A percentile compares a stretch with the other conserved stretches of the same genome.
phyloP scores from a whole-genome alignment of 2,888 invertebrate species.

The Cyclophora punctaria region DNA sequence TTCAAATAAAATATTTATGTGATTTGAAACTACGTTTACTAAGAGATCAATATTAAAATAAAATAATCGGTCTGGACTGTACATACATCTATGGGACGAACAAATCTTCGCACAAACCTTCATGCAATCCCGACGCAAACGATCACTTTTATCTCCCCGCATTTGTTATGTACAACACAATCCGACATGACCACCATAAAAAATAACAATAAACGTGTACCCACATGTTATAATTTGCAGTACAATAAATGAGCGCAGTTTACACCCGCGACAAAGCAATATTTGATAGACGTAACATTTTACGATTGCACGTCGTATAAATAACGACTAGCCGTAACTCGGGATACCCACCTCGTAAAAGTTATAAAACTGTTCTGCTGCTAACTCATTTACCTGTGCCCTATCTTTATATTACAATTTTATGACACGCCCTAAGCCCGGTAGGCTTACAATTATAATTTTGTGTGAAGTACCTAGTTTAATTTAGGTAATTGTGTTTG shows the following conservation, averaged over 20 bases:
- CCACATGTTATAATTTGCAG: conserved; percentile 13
- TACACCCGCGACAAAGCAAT: conserved; percentile 29
- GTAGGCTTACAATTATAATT: no score
- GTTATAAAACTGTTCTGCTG: conserved; percentile 36
- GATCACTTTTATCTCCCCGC: conserved; percentile 1
- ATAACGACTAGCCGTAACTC: conserved; percentile 26
- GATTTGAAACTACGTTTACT: no score
- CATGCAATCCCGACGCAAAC: not conserved
- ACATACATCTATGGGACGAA: no score
- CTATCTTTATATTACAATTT: conserved; percentile 9
- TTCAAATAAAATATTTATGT: no score
- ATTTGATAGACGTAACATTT: conserved; percentile 39
- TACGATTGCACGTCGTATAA: conserved; percentile 35
- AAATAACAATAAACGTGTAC: not conserved
- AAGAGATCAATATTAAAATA: no score
- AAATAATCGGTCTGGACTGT: no score
- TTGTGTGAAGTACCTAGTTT: conserved; percentile 2
- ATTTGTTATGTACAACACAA: conserved; percentile 2
- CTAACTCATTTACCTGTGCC: conserved; percentile 32
- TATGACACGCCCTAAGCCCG: conserved; percentile 2
- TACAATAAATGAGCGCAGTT: conserved; percentile 29
- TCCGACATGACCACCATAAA: conserved; percentile 1
- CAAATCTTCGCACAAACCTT: no score
- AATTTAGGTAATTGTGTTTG: no score
- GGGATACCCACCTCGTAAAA: conserved; percentile 30